Evolutionary conservation across 2,113 vertebrate species (phyloP).

Genomic region (Podarcis muralis): DNA sequence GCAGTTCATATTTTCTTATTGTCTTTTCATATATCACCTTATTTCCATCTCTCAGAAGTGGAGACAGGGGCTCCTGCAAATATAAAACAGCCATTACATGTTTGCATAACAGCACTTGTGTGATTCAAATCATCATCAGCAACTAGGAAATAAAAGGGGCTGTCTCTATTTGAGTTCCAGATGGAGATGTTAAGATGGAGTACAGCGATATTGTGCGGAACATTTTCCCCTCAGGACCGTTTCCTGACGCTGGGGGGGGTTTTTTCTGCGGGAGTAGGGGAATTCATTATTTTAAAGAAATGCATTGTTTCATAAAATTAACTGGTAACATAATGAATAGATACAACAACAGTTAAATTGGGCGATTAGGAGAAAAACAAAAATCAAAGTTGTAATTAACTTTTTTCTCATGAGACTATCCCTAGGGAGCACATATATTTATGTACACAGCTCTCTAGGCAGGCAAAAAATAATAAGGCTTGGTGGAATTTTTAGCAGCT

Average conservation of each 20-base stretch:
- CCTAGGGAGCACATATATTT: neutral
- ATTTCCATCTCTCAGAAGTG: conserved; percentile 71
- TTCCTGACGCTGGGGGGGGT: neutral
- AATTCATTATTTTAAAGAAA: neutral
- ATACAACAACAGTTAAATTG: neutral
- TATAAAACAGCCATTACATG: neutral
- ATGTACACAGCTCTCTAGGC: neutral
- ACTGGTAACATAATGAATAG: neutral
- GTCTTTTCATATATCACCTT: conserved; percentile 84
- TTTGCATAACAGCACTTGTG: neutral
- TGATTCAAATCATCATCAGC: neutral
- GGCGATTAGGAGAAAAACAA: neutral
- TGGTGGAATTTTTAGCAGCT: neutral
- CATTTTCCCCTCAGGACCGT: neutral
- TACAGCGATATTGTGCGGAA: neutral
- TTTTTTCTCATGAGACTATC: neutral
- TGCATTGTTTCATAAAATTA: neutral
- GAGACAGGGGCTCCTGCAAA: conserved; percentile 74
- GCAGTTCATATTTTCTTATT: conserved; percentile 77
- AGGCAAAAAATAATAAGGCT: neutral
- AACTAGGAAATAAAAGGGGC: neutral
- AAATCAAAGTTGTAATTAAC: neutral
- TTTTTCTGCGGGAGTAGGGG: no score
- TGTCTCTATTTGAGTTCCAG: neutral
- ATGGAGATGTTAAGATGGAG: neutral